Conservation (phyloP, 2,113 vertebrate species). For the Emberiza fucata region DNA sequence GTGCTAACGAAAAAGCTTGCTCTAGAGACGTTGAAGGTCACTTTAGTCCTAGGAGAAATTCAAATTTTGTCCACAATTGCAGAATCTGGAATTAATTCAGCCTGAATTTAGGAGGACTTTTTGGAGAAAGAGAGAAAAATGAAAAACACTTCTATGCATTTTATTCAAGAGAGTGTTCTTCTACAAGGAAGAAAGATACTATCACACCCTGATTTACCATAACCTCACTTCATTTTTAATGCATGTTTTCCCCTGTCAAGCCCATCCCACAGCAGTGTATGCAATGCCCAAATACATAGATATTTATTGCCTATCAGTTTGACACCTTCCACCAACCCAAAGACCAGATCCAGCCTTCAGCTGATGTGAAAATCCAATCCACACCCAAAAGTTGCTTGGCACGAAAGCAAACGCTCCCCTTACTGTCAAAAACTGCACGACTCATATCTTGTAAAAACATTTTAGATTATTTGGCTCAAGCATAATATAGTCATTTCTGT, state of each 20-base stretch:
- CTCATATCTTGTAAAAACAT: not conserved
- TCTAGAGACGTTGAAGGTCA: not conserved
- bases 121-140: not conserved
- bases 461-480: not conserved
- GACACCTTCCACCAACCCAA: too few relatives aligned
- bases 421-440: not conserved
- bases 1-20: not conserved
- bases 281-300: not conserved
- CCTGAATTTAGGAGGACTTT: not conserved
- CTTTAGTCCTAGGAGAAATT: not conserved
- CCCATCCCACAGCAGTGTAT: not conserved
- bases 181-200: not conserved
- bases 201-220: not conserved
- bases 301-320: not conserved
- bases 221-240: not conserved
- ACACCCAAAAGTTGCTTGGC: not conserved
- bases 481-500: not conserved
- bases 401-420: not conserved
- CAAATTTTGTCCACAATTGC: not conserved
- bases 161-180: not conserved
- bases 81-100: not conserved
- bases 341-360: not conserved
- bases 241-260: not conserved
- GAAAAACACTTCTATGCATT: not conserved
- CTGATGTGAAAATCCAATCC: not conserved